Evolutionary conservation across 2,888 invertebrate genomes (phyloP).

Genomic region (Habroteleia sp.): DNA sequence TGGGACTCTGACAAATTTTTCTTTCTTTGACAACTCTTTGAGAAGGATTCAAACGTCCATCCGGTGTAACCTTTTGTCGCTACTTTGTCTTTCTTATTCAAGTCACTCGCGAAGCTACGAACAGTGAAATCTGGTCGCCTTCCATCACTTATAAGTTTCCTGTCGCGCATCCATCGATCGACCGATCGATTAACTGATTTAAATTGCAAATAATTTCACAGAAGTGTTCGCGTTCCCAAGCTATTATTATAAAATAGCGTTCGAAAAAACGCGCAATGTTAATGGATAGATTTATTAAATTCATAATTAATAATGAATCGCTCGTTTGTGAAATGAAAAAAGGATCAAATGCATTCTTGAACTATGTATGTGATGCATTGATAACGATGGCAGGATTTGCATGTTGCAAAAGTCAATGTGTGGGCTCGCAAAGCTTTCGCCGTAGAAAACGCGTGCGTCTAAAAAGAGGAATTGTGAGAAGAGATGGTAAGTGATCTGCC

Average conservation of each 20-base stretch:
- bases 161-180: constrained; percentile 31
- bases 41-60: constrained; percentile 75
- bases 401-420: constrained; percentile 40
- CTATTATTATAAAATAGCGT: constrained; percentile 11
- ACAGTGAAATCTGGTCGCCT: constrained; percentile 24
- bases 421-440: constrained; percentile 44
- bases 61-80: constrained; percentile 71
- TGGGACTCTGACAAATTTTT: neutral
- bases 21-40: constrained; percentile 60
- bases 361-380: constrained; percentile 24
- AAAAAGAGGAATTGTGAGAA: constrained; percentile 54
- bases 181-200: constrained; percentile 19
- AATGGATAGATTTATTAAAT: constrained; percentile 31
- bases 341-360: constrained; percentile 35
- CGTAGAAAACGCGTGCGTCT: constrained; percentile 33
- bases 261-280: constrained; percentile 3
- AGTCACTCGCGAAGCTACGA: constrained; percentile 18
- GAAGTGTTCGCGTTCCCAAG: constrained; percentile 19
- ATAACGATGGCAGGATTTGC: constrained; percentile 43
- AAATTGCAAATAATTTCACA: constrained; percentile 42
- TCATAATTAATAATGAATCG: constrained; percentile 24
- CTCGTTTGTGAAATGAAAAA: neutral
- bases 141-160: constrained; percentile 43
- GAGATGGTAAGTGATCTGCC: constrained; percentile 71
- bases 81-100: constrained; percentile 69